Conservation (phyloP, 2,888 invertebrate species). For the Drosophila anomalata region DNA sequence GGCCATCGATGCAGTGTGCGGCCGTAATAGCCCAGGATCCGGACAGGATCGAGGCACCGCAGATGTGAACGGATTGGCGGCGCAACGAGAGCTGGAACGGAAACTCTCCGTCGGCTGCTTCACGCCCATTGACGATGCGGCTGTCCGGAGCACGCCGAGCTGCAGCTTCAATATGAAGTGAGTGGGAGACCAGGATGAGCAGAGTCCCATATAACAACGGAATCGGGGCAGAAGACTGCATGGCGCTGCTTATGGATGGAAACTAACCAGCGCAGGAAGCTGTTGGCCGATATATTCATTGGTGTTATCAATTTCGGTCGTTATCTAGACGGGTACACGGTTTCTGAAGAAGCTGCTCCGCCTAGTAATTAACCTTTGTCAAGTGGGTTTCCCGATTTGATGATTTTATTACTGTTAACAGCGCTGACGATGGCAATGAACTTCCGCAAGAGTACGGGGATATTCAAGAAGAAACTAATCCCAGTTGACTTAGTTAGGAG, state of each 20-base stretch:
- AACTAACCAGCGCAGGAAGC: constrained; percentile 50
- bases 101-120: constrained; percentile 76
- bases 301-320: constrained; percentile 53
- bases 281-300: constrained; percentile 33
- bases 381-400: constrained; percentile 32
- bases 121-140: constrained; percentile 81
- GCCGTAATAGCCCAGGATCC: constrained; percentile 80
- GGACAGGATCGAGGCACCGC: constrained; percentile 79
- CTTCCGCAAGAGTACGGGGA: constrained; percentile 35
- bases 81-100: constrained; percentile 82
- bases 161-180: constrained; percentile 3
- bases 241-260: constrained; percentile 43
- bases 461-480: background rate
- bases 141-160: constrained; percentile 56
- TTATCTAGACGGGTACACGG: constrained; percentile 58
- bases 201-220: background rate
- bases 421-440: constrained; percentile 48
- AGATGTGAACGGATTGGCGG: constrained; percentile 77
- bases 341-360: constrained; percentile 41
- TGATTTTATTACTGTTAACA: constrained; percentile 44
- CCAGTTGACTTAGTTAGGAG: background rate
- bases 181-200: background rate
- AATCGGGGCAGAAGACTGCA: constrained; percentile 38
- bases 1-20: constrained; percentile 79
- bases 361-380: constrained; percentile 61